These are phyloP conservation scores for pig (Sus scrofa) DNA, from an alignment of 2,113 vertebrate species.

Conservation along the genomic window DNA sequence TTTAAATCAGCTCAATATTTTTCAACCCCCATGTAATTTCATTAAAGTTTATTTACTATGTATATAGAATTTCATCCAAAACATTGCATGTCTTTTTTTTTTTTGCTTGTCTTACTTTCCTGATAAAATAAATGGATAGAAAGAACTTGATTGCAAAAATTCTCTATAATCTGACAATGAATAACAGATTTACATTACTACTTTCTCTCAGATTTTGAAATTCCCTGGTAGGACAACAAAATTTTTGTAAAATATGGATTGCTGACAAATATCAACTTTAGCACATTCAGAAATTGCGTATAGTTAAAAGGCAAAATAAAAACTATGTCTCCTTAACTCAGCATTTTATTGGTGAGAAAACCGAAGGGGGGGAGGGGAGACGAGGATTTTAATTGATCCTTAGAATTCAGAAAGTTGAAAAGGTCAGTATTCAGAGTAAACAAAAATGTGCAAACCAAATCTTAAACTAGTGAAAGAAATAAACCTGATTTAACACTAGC, in stretches of 20 bases:
- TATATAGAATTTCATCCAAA: constrained; percentile 5
- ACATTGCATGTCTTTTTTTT: not conserved
- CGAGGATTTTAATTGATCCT: constrained; percentile 41
- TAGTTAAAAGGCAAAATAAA: constrained; percentile 49
- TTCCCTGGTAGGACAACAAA: not conserved
- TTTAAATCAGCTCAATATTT: not conserved
- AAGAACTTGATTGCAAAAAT: constrained; percentile 15
- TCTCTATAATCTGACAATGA: constrained; percentile 17
- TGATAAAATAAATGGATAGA: not conserved
- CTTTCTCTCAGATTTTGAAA: not conserved
- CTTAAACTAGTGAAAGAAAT: constrained; percentile 33
- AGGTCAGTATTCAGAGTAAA: constrained; percentile 60
- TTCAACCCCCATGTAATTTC: not conserved
- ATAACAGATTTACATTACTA: not conserved
- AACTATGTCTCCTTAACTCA: not conserved
- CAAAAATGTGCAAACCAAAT: constrained; percentile 25
- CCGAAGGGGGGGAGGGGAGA: not conserved
- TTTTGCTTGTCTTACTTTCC: not conserved
- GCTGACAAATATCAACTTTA: constrained; percentile 6
- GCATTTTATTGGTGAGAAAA: not conserved
- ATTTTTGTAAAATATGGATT: not conserved
- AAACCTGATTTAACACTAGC: not conserved
- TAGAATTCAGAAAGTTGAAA: constrained; percentile 45
- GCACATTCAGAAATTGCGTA: not conserved
- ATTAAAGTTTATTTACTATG: not conserved